Evolutionary conservation across 2,888 invertebrate genomes (phyloP).

Genomic region (Portevinia maculata): DNA sequence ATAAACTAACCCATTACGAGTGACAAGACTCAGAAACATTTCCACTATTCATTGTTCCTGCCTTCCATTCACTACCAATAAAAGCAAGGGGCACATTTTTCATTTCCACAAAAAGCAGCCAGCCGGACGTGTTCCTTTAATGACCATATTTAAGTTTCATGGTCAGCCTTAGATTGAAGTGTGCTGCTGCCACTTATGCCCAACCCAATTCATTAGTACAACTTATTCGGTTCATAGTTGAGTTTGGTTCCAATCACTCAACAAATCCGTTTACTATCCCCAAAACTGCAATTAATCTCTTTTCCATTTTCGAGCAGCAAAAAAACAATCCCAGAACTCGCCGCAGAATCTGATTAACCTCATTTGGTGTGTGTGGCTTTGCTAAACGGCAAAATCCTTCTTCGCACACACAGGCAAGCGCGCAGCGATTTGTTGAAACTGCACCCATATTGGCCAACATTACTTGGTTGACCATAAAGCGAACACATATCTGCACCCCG

Average conservation of each 20-base stretch:
- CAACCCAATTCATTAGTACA: slow-evolving; percentile 60
- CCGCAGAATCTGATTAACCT: slow-evolving; percentile 66
- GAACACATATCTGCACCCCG: slow-evolving; percentile 61
- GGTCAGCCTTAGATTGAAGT: slow-evolving; percentile 55
- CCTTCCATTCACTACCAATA: background rate
- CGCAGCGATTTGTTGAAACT: slow-evolving; percentile 62
- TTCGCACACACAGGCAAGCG: slow-evolving; percentile 22
- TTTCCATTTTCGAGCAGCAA: slow-evolving; percentile 54
- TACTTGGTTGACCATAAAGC: slow-evolving; percentile 66
- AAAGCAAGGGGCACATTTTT: slow-evolving; percentile 4
- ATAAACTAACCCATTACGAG: slow-evolving; percentile 28
- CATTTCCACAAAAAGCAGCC: slow-evolving; percentile 9
- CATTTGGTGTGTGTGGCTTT: slow-evolving; percentile 35
- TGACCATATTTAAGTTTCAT: slow-evolving; percentile 57
- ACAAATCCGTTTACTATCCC: slow-evolving; percentile 65
- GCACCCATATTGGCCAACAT: slow-evolving; percentile 71
- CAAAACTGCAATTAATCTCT: slow-evolving; percentile 61
- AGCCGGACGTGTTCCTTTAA: slow-evolving; percentile 64
- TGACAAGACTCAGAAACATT: slow-evolving; percentile 40
- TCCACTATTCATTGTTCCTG: slow-evolving; percentile 16
- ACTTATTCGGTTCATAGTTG: slow-evolving; percentile 32
- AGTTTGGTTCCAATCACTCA: slow-evolving; percentile 66
- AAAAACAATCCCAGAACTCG: slow-evolving; percentile 24
- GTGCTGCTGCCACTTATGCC: slow-evolving; percentile 16
- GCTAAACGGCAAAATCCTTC: slow-evolving; percentile 56